phyloP scores from a whole-genome alignment of 1,140 invertebrate species.

The Drosophila pseudoananassae region DNA sequence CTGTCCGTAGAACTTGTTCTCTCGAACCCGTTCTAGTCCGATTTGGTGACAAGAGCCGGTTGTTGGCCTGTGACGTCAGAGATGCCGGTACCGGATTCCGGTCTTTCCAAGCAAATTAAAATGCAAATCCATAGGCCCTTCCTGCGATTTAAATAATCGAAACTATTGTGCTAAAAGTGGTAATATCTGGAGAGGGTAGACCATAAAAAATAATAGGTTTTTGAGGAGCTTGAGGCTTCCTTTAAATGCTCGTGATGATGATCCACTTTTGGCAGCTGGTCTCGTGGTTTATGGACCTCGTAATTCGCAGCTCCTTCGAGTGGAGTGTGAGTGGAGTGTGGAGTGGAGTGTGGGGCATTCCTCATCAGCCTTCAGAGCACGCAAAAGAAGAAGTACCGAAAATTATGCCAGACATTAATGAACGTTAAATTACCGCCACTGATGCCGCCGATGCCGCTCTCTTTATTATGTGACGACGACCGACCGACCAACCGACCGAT shows the following conservation, averaged over 20 bases:
- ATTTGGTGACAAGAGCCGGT: conserved; percentile 37
- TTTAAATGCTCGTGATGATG: conserved; percentile 13
- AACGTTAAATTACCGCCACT: conserved; percentile 52
- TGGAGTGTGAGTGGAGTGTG: not conserved
- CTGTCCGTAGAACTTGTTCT: conserved; percentile 34
- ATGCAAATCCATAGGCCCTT: conserved; percentile 24
- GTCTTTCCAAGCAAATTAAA: conserved; percentile 21
- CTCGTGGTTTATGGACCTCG: conserved; percentile 12
- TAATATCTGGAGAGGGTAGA: not conserved
- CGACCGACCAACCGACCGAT: not conserved
- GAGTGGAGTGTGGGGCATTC: conserved; percentile 1
- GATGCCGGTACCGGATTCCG: conserved; percentile 38
- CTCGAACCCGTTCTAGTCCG: conserved; percentile 37
- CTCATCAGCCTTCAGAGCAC: conserved; percentile 18
- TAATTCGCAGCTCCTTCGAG: conserved; percentile 13
- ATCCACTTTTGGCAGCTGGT: conserved; percentile 62
- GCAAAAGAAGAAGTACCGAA: conserved; percentile 53
- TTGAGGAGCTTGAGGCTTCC: not conserved
- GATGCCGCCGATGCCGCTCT: conserved; percentile 34
- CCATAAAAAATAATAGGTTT: conserved; percentile 4
- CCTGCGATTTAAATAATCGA: conserved; percentile 14
- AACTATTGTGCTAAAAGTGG: not conserved
- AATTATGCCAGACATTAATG: conserved; percentile 63
- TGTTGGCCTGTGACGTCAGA: conserved; percentile 40
- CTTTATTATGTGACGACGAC: conserved; percentile 57